Conservation (phyloP, 1,140 invertebrate genomes). For the Sycophaga agraensis region DNA sequence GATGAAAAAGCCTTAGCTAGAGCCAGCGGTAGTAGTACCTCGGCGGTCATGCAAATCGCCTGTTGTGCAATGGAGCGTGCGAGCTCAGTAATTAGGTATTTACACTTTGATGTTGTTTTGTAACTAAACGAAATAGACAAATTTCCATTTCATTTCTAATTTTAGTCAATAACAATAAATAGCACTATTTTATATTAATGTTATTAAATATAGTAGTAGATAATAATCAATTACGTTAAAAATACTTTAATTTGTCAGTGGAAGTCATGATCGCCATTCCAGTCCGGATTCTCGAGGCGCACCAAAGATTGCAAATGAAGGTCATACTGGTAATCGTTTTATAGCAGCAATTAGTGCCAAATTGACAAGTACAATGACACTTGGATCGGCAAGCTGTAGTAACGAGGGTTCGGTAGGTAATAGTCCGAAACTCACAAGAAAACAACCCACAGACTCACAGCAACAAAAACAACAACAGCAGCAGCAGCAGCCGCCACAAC, state of each 20-base stretch:
- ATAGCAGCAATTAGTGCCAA: constrained; percentile 75
- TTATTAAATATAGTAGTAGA: no score
- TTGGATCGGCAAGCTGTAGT: constrained; percentile 31
- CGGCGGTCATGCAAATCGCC: constrained; percentile 39
- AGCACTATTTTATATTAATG: no score
- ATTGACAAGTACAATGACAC: constrained; percentile 58
- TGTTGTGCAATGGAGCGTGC: constrained; percentile 42
- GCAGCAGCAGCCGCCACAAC: constrained; percentile 17
- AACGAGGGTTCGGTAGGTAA: constrained; percentile 45
- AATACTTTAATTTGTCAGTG: neutral
- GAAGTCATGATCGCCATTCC: neutral
- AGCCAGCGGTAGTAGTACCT: constrained; percentile 16
- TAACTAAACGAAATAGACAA: no score
- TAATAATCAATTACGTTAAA: neutral
- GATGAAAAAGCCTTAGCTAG: constrained; percentile 6
- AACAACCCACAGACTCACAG: constrained; percentile 39
- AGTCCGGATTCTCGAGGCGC: neutral
- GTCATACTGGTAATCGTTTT: constrained; percentile 59
- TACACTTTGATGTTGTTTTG: no score
- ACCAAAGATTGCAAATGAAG: neutral
- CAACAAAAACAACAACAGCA: constrained; percentile 29
- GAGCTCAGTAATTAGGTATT: constrained; percentile 21
- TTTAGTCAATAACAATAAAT: no score
- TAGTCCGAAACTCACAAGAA: constrained; percentile 45
- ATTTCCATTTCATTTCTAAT: no score